These are phyloP conservation scores for Zaprionus capensis DNA, from an alignment of 1,140 invertebrate genomes.

Conservation along the genomic window DNA sequence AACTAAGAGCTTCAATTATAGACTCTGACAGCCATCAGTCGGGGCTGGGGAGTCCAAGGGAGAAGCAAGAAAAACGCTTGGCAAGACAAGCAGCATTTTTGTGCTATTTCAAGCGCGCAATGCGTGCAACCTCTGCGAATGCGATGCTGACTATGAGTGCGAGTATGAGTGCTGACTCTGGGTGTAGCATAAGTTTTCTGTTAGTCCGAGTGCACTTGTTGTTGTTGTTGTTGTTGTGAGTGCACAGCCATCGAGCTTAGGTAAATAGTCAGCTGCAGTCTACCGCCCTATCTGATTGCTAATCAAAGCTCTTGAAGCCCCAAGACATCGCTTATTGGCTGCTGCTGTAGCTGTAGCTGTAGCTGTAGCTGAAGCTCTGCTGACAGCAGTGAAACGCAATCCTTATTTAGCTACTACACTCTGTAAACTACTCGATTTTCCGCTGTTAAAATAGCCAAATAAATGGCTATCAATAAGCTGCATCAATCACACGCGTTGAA, in stretches of 20 bases:
- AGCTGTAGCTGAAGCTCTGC: slow-evolving; percentile 5
- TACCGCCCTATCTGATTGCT: slow-evolving; percentile 22
- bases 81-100: slow-evolving; percentile 54
- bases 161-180: slow-evolving; percentile 1
- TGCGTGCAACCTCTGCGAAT: slow-evolving; percentile 23
- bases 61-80: background rate
- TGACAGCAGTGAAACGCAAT: slow-evolving; percentile 9
- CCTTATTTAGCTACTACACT: slow-evolving; percentile 13
- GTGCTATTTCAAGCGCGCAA: slow-evolving; percentile 54
- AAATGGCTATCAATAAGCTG: slow-evolving; percentile 3
- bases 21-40: slow-evolving; percentile 49
- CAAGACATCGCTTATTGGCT: slow-evolving; percentile 21
- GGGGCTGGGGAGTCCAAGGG: background rate
- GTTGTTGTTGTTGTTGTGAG: background rate
- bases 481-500: background rate
- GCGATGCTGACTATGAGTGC: slow-evolving; percentile 1
- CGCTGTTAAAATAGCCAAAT: slow-evolving; percentile 5
- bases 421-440: background rate
- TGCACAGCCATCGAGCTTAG: slow-evolving; percentile 42
- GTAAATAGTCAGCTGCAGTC: slow-evolving; percentile 38
- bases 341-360: background rate
- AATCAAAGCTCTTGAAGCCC: slow-evolving; percentile 25
- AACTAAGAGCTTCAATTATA: slow-evolving; percentile 76
- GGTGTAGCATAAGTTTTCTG: slow-evolving; percentile 6
- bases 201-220: slow-evolving; percentile 22